Base-by-base conservation (phyloP, 2,113 vertebrate genomes). In the Spea multiplicata region DNA sequence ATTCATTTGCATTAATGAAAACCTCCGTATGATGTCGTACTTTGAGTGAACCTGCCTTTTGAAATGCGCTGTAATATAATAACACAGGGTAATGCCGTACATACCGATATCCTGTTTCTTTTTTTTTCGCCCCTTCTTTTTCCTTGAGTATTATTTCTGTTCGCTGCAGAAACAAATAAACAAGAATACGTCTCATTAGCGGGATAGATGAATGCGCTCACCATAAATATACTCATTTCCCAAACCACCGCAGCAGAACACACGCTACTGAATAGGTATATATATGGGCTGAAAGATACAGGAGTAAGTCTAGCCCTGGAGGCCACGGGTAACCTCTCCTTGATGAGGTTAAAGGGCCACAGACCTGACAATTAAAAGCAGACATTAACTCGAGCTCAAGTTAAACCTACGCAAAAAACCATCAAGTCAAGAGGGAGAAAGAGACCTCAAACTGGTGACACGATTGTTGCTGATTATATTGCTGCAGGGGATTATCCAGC, bases 1-100 rank as follows among this genome's bases (percentile, higher is more conserved):
- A 80, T 80, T 80, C 78, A 80, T 80, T 74, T 68, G 65, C 71
- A 74, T 80, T 59, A 74, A 80, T 74, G 71, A 50, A 80, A 73
- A 68, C 52, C 47, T 46, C 17, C 30, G 57, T 61, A 80, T 8
- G 57, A 53, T 74, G 57, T 48, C 52, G 14, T 44, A 73, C 53
- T 67, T 17, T 48, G 52, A 65, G 65, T 50, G 9, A 50, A 50
- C 30, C n/a, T 64, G 10, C 16, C 61, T 66, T 74, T 53, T 68
- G 62, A 61, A 74, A 74, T 68, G 61, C 1, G 9, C 65, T 80
- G 45, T 62, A 68, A 14, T 49, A 67, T 59, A 80, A 5, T 6
- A 52, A 66, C 49, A 52, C 49, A 52, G 45, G 48, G 10, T 47
- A 66, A 49, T 66, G 50, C 16, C 53, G 14, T 16, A 44, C 49